Base-by-base conservation (phyloP, 1,140 invertebrate genomes). In the Drosophila bipectinata region DNA sequence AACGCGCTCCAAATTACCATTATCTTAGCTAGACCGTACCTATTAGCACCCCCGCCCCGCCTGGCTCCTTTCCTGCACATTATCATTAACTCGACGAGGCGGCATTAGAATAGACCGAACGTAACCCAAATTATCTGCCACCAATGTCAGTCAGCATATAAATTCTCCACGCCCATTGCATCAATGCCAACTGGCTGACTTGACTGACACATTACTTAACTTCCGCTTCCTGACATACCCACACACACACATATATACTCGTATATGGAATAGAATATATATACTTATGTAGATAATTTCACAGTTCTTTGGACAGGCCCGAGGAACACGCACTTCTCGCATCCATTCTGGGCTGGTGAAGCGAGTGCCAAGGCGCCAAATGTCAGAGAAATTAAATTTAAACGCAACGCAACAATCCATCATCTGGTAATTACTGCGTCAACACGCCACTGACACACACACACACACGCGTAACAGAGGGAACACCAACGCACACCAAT, bases 341-440 rank as follows among this genome's bases (percentile, higher is more conserved):
- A 87, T 87, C 75, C 83, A 87, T 87, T 87, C 79, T 51, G 51
- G 58, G 59, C 44, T 45, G 76, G 71, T 76, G 60, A 66, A 75
- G 76, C 71, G 72, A 84, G 55, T 63, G 61, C 58, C 82, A 69
- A 85, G 72, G 80, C 77, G 81, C 80, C 82, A 85, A 85, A 85
- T 83, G 83, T 83, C 83, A 87, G 83, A 79, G 75, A 87, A 87
- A 88, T 87, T 87, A 87, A 87, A 87, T 87, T 87, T 88, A 87
- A 87, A 87, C 83, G 83, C 83, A 88, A 88, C 79, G 83, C 83
- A 87, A 87, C 83, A 87, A 87, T 87, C 83, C 83, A 87, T 87
- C 83, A 87, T 87, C 83, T 83, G 83, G 83, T 88, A 87, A 87
- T 87, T 87, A 87, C 83, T 88, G 75, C 83, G 83, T 87, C 83